Conservation (phyloP, 2,888 invertebrate species). For the Leptinotarsa juncta region DNA sequence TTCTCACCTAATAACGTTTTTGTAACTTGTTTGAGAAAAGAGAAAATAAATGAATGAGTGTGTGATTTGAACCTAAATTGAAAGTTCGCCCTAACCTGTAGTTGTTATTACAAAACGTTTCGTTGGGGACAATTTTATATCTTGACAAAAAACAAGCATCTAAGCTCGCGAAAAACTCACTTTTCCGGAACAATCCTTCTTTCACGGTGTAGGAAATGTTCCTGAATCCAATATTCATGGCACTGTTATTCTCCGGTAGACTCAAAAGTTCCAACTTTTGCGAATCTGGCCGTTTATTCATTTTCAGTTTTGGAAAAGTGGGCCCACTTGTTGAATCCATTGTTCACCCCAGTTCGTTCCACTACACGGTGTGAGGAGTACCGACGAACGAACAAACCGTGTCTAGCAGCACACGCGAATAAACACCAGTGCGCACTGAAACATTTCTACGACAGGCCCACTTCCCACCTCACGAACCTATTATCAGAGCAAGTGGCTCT, state of each 20-base stretch:
- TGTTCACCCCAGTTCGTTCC: slow-evolving; percentile 3
- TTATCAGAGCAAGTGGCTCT: neutral
- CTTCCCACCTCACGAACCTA: slow-evolving; percentile 8
- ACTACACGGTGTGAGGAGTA: neutral
- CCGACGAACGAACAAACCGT: neutral
- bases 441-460: neutral
- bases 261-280: slow-evolving; percentile 59
- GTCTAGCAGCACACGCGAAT: slow-evolving; percentile 2
- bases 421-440: neutral
- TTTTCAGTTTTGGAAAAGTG: slow-evolving; percentile 37
- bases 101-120: neutral
- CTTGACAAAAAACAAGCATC: neutral
- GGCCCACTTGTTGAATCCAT: slow-evolving; percentile 38
- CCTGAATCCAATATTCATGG: slow-evolving; percentile 75
- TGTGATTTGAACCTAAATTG: no score
- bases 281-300: slow-evolving; percentile 57
- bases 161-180: slow-evolving; percentile 62
- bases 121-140: neutral
- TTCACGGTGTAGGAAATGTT: slow-evolving; percentile 75
- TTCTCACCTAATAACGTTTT: no score
- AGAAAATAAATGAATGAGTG: no score
- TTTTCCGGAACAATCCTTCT: slow-evolving; percentile 70
- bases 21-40: no score
- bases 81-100: no score
- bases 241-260: slow-evolving; percentile 55